Base-by-base conservation (phyloP, 2,888 invertebrate genomes). In the Dryadula phaetusa region DNA sequence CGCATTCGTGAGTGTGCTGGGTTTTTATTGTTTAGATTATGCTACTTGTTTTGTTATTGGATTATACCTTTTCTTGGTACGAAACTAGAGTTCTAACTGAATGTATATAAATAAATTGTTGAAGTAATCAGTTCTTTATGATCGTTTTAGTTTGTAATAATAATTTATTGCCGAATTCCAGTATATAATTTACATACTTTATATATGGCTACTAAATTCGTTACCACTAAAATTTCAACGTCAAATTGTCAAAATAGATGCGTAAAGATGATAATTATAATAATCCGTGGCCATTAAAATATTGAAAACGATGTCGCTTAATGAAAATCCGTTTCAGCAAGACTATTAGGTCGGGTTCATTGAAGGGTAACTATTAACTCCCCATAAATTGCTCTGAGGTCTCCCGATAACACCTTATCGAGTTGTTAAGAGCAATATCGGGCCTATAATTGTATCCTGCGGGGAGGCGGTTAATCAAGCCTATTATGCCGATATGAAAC, bases 361-460 rank as follows among this genome's bases (percentile, higher is more conserved):
- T 82, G 79, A 83, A 83, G 87, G 86, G 85, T 84, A 80, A 81
- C 88, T 83, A 87, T 90, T 86, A 88, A 85, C 86, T 86, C 82
- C 77, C 83, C 81, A 87, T 89, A 88, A 90, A 88, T 87, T 83
- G 85, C 76, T 79, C 79, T 75, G 79, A 82, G 85, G 86, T 79
- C 79, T 77, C 73, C 84, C 82, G 90, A 90, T 89, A 89, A 82
- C 87, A 85, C 86, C 83, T 88, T 89, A 90, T 90, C 90, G 87
- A 84, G 84, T 82, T 83, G 86, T 87, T 85, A 83, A 82, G 84
- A 79, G 84, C 83, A 83, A 86, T 89, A 90, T 90, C 86, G 86
- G 85, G 34, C 82, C 83, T 80, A 83, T 86, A 83, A 87, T 87
- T 83, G 85, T 80, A 79, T 80, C 87, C 85, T 81, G 83, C 81